Evolutionary conservation across 2,888 invertebrate genomes (phyloP).

Genomic region (Cantharis lateralis): DNA sequence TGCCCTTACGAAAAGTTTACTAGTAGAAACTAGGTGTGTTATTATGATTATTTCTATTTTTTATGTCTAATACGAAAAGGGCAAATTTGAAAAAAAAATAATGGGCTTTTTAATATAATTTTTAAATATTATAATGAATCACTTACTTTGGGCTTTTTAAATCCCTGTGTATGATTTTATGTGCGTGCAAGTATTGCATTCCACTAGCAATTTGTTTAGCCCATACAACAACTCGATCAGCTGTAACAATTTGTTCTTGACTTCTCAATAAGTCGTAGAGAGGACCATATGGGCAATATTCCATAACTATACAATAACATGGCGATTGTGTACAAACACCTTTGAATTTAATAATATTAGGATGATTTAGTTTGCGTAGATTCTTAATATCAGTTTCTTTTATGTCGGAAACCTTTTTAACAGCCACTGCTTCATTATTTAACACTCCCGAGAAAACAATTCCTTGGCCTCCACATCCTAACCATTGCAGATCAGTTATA

Average conservation of each 20-base stretch:
- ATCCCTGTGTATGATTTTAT: slow-evolving; percentile 97
- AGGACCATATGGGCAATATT: slow-evolving; percentile 95
- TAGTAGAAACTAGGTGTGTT: too few relatives aligned
- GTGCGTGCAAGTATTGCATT: slow-evolving; percentile 94
- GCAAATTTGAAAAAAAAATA: too few relatives aligned
- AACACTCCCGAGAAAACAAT: slow-evolving; percentile 90
- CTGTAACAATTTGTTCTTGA: slow-evolving; percentile 82
- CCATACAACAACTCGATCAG: slow-evolving; percentile 89
- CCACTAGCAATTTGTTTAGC: slow-evolving; percentile 94
- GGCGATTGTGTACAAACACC: slow-evolving; percentile 94
- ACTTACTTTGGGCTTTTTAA: slow-evolving; percentile 98
- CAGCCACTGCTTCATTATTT: slow-evolving; percentile 85
- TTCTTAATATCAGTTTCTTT: slow-evolving; percentile 93
- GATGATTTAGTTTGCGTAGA: slow-evolving; percentile 88
- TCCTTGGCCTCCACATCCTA: slow-evolving; percentile 96
- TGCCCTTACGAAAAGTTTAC: too few relatives aligned
- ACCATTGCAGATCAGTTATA: slow-evolving; percentile 85
- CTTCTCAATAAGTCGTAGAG: slow-evolving; percentile 87
- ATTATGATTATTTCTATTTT: too few relatives aligned
- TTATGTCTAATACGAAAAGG: too few relatives aligned
- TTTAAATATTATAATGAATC: too few relatives aligned
- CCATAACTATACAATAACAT: slow-evolving; percentile 96
- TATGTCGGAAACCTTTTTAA: slow-evolving; percentile 92
- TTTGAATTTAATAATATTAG: slow-evolving; percentile 90
- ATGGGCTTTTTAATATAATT: too few relatives aligned